A percentile compares a stretch with the other conserved stretches of the same genome.
Evolutionary conservation across 1,140 invertebrate genomes (phyloP).

Genomic region (Penaeus indicus): DNA sequence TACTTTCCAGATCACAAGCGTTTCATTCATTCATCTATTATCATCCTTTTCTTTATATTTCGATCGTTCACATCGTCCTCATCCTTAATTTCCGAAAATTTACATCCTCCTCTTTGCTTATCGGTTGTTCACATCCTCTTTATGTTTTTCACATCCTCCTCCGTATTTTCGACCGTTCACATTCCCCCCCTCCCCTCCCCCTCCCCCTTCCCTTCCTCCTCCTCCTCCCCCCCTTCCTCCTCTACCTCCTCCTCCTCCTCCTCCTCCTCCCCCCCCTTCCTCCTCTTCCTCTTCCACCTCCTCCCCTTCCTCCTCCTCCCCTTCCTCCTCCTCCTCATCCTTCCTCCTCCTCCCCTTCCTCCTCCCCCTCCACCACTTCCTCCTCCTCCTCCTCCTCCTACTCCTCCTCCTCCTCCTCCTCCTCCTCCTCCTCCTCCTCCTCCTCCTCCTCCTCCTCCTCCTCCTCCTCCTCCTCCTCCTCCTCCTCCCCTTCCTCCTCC

Average conservation of each 20-base stretch:
- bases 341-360: neutral
- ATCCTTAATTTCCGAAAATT: too few species aligned
- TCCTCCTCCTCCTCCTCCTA: neutral
- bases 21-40: too few species aligned
- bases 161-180: too few species aligned
- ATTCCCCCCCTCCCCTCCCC: neutral
- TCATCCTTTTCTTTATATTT: too few species aligned
- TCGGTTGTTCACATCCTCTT: too few species aligned
- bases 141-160: too few species aligned
- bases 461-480: neutral
- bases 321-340: neutral
- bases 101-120: too few species aligned
- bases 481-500: too few species aligned
- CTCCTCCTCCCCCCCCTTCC: neutral
- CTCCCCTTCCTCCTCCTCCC: too few species aligned
- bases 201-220: neutral
- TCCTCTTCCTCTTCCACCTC: rapidly evolving
- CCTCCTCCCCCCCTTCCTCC: neutral
- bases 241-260: neutral
- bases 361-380: neutral
- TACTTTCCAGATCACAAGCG: too few species aligned
- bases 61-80: too few species aligned
- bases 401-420: neutral
- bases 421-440: neutral
- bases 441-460: neutral